Conservation (phyloP, 2,113 vertebrate genomes). For the Microtus oregoni region DNA sequence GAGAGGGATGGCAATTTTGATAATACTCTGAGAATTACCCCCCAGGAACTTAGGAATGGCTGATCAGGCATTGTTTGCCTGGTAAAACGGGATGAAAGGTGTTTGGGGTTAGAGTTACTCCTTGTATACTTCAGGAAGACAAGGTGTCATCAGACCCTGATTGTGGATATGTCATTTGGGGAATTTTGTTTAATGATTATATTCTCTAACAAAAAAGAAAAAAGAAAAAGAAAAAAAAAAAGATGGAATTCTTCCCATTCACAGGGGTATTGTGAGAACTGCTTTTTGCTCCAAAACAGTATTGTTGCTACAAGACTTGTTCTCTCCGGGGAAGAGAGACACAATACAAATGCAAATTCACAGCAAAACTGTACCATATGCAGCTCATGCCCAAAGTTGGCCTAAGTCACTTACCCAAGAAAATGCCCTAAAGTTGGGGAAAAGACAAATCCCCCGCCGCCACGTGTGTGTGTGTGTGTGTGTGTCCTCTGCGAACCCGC, state of each 20-base stretch:
- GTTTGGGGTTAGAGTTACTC: neutral
- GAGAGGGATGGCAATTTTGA: neutral
- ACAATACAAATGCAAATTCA: conserved; percentile 71
- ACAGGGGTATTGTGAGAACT: conserved; percentile 35
- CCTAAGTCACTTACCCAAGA: neutral
- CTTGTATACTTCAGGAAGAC: neutral
- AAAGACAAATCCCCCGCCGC: neutral
- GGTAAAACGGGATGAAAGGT: neutral
- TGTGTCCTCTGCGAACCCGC: neutral
- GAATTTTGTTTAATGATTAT: conserved; percentile 50
- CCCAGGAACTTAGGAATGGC: neutral
- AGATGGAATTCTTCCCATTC: conserved; percentile 53
- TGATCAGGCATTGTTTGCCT: neutral
- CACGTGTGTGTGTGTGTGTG: neutral
- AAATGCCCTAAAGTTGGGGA: conserved; percentile 41
- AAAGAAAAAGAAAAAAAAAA: neutral
- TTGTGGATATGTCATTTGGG: neutral
- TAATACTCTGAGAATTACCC: conserved; percentile 19
- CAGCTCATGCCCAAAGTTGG: conserved; percentile 61
- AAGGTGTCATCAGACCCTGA: neutral
- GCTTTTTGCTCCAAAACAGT: conserved; percentile 50
- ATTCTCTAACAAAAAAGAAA: conserved; percentile 56
- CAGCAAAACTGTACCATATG: conserved; percentile 54
- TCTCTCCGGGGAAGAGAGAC: conserved; percentile 31
- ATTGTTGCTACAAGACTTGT: conserved; percentile 58